phyloP scores from a whole-genome alignment of 2,888 invertebrate genomes.

The Neoaliturus tenellus region DNA sequence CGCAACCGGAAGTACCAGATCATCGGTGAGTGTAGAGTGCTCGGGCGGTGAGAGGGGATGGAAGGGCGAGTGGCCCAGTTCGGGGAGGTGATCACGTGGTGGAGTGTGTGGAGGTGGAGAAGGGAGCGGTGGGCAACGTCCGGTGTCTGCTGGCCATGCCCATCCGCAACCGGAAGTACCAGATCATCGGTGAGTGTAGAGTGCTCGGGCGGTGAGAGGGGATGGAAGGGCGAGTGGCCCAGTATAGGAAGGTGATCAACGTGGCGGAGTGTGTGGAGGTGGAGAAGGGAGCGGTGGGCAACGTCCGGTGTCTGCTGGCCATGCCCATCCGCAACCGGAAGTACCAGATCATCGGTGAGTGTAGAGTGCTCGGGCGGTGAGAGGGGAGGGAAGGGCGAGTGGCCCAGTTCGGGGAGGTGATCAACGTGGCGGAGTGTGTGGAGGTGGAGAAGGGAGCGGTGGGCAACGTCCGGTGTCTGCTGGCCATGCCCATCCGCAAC shows the following conservation, averaged over 20 bases:
- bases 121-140: conserved; percentile 71
- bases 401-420: conserved; percentile 73
- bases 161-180: conserved; percentile 72
- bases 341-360: conserved; percentile 59
- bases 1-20: conserved; percentile 69
- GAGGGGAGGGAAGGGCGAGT: conserved; percentile 73
- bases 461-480: conserved; percentile 71
- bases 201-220: conserved; percentile 69
- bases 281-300: conserved; percentile 71
- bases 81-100: conserved; percentile 74
- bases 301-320: conserved; percentile 73
- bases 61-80: conserved; percentile 74
- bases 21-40: conserved; percentile 66
- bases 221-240: conserved; percentile 73
- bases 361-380: conserved; percentile 69
- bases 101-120: conserved; percentile 72
- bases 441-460: conserved; percentile 71
- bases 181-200: conserved; percentile 72
- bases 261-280: conserved; percentile 72
- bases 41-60: conserved; percentile 69
- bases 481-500: conserved; percentile 75
- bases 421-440: conserved; percentile 73
- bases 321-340: conserved; percentile 73
- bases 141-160: conserved; percentile 74
- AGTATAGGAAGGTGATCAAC: conserved; percentile 74